phyloP scores from a whole-genome alignment of 64 coral and sea anemone genomes.

The Montipora foliosa region DNA sequence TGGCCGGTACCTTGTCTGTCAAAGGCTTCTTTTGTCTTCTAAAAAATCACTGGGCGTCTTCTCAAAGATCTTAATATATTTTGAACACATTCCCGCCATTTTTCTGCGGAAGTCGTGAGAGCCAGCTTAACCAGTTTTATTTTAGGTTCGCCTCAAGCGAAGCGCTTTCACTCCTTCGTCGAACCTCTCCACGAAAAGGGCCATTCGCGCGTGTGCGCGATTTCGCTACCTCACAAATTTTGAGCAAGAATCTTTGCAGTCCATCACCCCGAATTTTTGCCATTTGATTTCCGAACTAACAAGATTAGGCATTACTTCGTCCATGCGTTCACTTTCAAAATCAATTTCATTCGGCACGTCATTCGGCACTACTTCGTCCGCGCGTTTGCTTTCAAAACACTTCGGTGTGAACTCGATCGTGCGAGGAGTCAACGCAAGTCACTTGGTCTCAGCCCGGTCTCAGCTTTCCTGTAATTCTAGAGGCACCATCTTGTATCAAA shows the following conservation, averaged over 20 bases:
- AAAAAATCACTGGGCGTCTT: not conserved
- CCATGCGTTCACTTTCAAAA: too few relatives aligned
- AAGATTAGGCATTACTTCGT: too few relatives aligned
- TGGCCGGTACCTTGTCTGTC: conserved; percentile 33
- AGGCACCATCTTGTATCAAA: not conserved
- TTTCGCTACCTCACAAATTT: not conserved
- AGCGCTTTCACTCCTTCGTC: not conserved
- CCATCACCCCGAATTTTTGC: not conserved
- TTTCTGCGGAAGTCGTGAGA: not conserved
- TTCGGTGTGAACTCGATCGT: not conserved
- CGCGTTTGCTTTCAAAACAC: too few relatives aligned
- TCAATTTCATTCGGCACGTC: too few relatives aligned
- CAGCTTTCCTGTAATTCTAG: not conserved
- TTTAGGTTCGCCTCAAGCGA: not conserved
- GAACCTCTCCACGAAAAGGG: not conserved
- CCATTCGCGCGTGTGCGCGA: not conserved
- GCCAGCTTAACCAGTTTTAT: not conserved
- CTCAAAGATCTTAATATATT: not conserved
- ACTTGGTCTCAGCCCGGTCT: not conserved
- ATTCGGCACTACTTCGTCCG: too few relatives aligned
- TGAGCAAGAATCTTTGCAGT: not conserved
- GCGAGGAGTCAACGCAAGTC: not conserved
- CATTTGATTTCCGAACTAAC: too few relatives aligned
- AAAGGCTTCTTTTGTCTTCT: not conserved
- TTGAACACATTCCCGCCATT: conserved; percentile 15